Conservation (phyloP, 2,888 invertebrate species). For the Habroteleia sp. region DNA sequence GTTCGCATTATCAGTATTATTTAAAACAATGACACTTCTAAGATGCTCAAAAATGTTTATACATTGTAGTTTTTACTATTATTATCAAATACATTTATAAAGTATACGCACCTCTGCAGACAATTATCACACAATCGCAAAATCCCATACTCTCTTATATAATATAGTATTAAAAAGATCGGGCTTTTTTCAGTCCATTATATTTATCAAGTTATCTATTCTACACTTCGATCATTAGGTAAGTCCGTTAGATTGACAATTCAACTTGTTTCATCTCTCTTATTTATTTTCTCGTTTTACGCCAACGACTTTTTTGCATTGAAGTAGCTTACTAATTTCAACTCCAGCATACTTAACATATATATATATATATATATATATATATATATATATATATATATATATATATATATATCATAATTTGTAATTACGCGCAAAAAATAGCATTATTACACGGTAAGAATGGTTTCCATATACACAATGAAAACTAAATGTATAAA, state of each 20-base stretch:
- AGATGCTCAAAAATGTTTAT: slow-evolving; percentile 65
- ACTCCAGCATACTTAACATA: slow-evolving; percentile 59
- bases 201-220: slow-evolving; percentile 38
- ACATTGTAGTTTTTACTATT: slow-evolving; percentile 69
- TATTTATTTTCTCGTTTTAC: slow-evolving; percentile 2
- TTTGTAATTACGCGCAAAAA: slow-evolving; percentile 48
- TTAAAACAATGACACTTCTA: slow-evolving; percentile 63
- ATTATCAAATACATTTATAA: slow-evolving; percentile 72
- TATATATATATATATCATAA: too few species aligned
- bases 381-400: slow-evolving; percentile 11
- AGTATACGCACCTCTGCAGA: slow-evolving; percentile 33
- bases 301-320: slow-evolving; percentile 48
- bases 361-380: slow-evolving; percentile 43
- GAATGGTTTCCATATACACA: too few species aligned
- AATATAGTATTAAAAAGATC: slow-evolving; percentile 74
- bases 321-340: slow-evolving; percentile 62
- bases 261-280: slow-evolving; percentile 9
- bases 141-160: slow-evolving; percentile 8
- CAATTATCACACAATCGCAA: slow-evolving; percentile 3
- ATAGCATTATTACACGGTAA: too few species aligned
- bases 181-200: slow-evolving; percentile 51
- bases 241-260: slow-evolving; percentile 36
- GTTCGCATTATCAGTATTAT: slow-evolving; percentile 57
- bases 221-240: slow-evolving; percentile 26
- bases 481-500: too few species aligned